Base-by-base conservation (phyloP, 1,140 invertebrate species). In the Arion vulgaris region DNA sequence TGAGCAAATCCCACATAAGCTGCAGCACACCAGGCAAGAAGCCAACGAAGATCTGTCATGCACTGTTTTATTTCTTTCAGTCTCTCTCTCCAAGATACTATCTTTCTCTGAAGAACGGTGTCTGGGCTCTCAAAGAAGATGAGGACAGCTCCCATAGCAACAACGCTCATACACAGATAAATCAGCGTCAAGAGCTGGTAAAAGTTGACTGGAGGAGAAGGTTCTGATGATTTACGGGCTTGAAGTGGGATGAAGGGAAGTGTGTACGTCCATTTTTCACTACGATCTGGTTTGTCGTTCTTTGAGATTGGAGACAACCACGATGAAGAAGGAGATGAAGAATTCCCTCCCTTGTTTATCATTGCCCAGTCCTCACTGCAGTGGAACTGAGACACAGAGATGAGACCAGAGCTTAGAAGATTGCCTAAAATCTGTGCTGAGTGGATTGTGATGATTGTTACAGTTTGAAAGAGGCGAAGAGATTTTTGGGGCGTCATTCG, bases 101-200 rank as follows among this genome's bases (percentile, higher is more conserved):
- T n/a, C 23, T 66, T 77, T 28, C 82, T 81, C 80, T 86, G 83
- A 13, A 85, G 68, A 15, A 81, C 66, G 15, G 84, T 84, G 72
- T 86, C 85, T 4, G 85, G 85, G 62, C 81, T 83, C 69, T 86
- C 83, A 79, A 86, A 86, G 80, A 86, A 86, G 80, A 86, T 84
- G 68, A 86, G 75, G 38, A 86, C 80, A 13, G 83, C 78, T 7
- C 85, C 85, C 81, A 86, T 84, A 32, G 85, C 83, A 45, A 86
- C 74, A n/a, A 86, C 85, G 23, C 78, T 77, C 78, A 86, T 81
- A 49, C 85, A 86, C 34, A 86, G 81, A 57, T 85, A 86, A 53
- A 86, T 83, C n/a, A 86, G 74, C 26, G 85, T 86, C 34, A 86
- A 80, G 41, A 86, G 79, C 76, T 86, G 85, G 71, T 86, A 86